phyloP scores from a whole-genome alignment of 1,140 invertebrate genomes.

The Drosophila melanica region DNA sequence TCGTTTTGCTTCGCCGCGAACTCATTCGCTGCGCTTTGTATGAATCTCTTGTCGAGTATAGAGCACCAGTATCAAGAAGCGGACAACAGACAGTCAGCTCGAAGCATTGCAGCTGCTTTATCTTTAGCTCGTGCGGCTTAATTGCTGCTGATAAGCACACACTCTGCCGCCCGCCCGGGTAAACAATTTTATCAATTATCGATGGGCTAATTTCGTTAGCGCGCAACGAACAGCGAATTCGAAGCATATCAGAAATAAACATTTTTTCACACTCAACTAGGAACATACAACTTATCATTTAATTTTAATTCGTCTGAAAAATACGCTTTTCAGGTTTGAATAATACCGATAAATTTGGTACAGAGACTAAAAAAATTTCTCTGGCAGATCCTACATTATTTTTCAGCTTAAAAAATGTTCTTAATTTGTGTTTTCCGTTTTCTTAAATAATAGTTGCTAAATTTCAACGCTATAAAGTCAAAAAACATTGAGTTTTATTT shows the following conservation, averaged over 20 bases:
- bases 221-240: constrained; percentile 1
- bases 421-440: not conserved
- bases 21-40: constrained; percentile 11
- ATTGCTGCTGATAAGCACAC: constrained; percentile 34
- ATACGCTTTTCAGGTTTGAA: not conserved
- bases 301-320: constrained; percentile 5
- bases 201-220: constrained; percentile 40
- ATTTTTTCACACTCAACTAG: not conserved
- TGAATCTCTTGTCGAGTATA: constrained; percentile 6
- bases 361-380: too few relatives aligned
- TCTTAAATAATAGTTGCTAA: not conserved
- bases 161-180: not conserved
- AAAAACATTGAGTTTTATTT: not conserved
- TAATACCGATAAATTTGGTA: too few relatives aligned
- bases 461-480: not conserved
- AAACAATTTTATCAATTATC: constrained; percentile 38
- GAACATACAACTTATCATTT: constrained; percentile 11
- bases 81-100: constrained; percentile 7
- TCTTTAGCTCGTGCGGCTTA: constrained; percentile 37
- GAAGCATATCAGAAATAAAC: not conserved
- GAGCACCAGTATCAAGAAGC: not conserved
- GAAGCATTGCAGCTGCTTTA: constrained; percentile 16
- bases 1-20: not conserved
- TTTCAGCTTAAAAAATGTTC: not conserved
- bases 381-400: too few relatives aligned